Percentiles rank a stretch among this genome's conserved stretches.
phyloP scores from a whole-genome alignment of 2,113 vertebrate genomes.

The Actinemys pallida region DNA sequence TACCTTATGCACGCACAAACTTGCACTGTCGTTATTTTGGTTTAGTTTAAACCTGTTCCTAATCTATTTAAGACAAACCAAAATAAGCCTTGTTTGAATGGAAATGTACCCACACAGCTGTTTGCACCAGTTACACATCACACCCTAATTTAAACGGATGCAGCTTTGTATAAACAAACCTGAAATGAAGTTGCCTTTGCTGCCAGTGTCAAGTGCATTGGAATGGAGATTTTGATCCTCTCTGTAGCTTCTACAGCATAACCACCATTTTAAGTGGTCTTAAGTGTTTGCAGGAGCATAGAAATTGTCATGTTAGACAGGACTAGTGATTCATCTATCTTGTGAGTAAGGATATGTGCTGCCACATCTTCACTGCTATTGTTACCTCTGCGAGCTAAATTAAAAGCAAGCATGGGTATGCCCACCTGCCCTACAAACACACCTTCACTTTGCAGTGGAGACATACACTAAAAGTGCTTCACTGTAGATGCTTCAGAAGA shows the following conservation, averaged over 20 bases:
- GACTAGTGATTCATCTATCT: background rate
- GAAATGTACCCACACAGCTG: background rate
- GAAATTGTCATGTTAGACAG: background rate
- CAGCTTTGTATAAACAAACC: background rate
- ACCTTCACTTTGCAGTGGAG: background rate
- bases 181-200: background rate
- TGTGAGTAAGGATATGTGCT: background rate
- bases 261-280: background rate
- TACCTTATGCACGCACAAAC: background rate
- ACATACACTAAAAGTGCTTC: background rate
- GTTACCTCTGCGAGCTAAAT: background rate
- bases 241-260: background rate
- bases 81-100: background rate
- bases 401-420: background rate
- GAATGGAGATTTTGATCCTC: background rate
- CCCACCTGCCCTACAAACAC: background rate
- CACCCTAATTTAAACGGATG: accelerated
- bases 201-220: background rate
- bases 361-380: background rate
- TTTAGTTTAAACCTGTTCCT: background rate
- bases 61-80: background rate
- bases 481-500: background rate
- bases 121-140: background rate
- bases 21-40: background rate
- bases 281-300: background rate